phyloP scores from a whole-genome alignment of 2,888 invertebrate species.

The Chydorus sphaericus region DNA sequence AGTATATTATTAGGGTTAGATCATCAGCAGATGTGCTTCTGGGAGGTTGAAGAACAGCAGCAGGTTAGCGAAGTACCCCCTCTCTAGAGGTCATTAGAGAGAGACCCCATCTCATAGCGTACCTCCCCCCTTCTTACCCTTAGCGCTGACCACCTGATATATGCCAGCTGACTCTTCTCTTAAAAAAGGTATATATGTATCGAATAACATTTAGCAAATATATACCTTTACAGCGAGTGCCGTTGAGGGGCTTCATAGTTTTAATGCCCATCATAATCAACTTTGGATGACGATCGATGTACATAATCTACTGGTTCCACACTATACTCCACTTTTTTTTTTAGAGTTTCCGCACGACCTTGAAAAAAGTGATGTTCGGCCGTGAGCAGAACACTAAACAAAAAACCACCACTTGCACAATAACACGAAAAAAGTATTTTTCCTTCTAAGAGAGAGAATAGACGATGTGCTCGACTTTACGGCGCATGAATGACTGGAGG shows the following conservation, averaged over 20 bases:
- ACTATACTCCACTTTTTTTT: too few species aligned
- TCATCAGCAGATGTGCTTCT: too few species aligned
- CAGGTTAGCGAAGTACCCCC: conserved; percentile 3
- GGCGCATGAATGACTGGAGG: conserved; percentile 1
- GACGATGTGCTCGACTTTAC: conserved; percentile 1
- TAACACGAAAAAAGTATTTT: neutral
- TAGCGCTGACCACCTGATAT: conserved; percentile 5
- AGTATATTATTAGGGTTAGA: conserved; percentile 15
- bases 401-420: too few species aligned
- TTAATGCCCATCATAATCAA: conserved; percentile 63
- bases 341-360: too few species aligned
- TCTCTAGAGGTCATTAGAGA: neutral
- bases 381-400: too few species aligned
- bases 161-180: conserved; percentile 7
- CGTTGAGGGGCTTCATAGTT: conserved; percentile 61
- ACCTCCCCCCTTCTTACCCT: neutral
- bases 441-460: neutral
- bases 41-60: too few species aligned
- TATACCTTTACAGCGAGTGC: conserved; percentile 13
- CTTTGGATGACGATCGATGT: conserved; percentile 19
- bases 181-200: neutral
- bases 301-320: conserved; percentile 14
- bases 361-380: too few species aligned
- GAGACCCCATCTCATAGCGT: neutral
- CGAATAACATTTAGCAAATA: neutral